A percentile compares a stretch with the other conserved stretches of the same genome.
phyloP scores from a whole-genome alignment of 1,140 invertebrate species.

The Elysia chlorotica region DNA sequence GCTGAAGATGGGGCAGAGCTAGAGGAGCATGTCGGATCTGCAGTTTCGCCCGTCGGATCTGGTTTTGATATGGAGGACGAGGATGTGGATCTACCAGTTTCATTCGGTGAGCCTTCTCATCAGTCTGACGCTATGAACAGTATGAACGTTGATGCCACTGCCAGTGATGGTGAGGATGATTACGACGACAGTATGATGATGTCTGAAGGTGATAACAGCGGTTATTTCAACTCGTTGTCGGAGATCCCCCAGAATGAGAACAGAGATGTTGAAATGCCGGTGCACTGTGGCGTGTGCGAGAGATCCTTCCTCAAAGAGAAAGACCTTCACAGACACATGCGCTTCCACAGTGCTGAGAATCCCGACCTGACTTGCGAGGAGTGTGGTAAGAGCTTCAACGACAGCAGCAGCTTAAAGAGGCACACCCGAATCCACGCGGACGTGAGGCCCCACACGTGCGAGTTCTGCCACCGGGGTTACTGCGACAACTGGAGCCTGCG shows the following conservation, averaged over 20 bases:
- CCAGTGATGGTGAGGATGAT: no score
- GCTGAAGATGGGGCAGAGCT: not conserved
- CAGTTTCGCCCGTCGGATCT: not conserved
- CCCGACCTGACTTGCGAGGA: slow-evolving; percentile 64
- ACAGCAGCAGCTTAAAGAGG: slow-evolving; percentile 6
- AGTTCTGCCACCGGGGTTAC: slow-evolving; percentile 13
- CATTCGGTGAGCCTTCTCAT: no score
- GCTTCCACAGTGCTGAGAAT: slow-evolving; percentile 67
- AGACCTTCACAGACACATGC: slow-evolving; percentile 70
- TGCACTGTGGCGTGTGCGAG: slow-evolving; percentile 34
- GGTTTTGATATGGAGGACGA: no score
- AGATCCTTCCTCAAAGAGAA: slow-evolving; percentile 75
- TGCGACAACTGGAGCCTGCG: slow-evolving; percentile 20
- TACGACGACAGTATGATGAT: no score
- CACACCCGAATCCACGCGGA: slow-evolving; percentile 11
- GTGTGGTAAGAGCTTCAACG: slow-evolving; percentile 19
- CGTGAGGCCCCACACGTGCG: not conserved
- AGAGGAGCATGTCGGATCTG: slow-evolving; percentile 1
- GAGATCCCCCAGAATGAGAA: no score
- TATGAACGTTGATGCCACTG: no score
- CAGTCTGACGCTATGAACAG: no score
- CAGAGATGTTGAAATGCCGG: no score
- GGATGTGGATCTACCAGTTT: no score
- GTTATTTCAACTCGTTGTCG: no score
- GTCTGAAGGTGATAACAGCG: no score